These are phyloP conservation scores for Phallusia fumigata DNA, from an alignment of 23 tunicate genomes.

Conservation along the genomic window DNA sequence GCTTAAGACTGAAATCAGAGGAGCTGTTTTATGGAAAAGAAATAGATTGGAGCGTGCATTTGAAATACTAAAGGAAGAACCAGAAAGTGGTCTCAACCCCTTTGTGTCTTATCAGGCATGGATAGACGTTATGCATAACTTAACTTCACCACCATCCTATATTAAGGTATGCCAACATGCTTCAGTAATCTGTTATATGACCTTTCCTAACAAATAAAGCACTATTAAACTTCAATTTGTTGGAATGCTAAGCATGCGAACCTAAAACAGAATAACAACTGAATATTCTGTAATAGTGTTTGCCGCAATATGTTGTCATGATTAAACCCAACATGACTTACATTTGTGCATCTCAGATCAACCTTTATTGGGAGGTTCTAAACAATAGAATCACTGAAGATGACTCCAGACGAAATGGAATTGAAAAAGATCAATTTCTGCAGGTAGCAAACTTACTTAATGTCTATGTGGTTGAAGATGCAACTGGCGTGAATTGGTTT, in stretches of 20 bases:
- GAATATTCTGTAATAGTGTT: too few species aligned
- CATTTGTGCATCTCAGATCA: constrained; percentile 28
- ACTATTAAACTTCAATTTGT: too few species aligned
- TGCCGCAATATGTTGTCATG: too few species aligned
- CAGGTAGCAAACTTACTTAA: constrained; percentile 68
- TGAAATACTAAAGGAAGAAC: constrained; percentile 44
- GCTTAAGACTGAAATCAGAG: constrained; percentile 75
- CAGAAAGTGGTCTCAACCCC: constrained; percentile 3
- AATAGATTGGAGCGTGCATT: constrained; percentile 73
- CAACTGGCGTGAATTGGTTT: constrained; percentile 43
- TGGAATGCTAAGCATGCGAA: too few species aligned
- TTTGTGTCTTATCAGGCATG: constrained; percentile 53
- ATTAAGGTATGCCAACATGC: constrained; percentile 35
- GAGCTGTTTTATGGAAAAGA: constrained; percentile 70
- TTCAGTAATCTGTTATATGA: too few species aligned
- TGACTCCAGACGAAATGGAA: constrained; percentile 8
- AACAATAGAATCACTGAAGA: background rate
- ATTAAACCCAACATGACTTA: too few species aligned
- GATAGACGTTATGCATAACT: constrained; percentile 48
- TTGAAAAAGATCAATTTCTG: constrained; percentile 41
- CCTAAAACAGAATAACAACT: too few species aligned
- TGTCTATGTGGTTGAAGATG: constrained; percentile 59
- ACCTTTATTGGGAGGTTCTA: constrained; percentile 70
- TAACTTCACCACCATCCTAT: constrained; percentile 30
- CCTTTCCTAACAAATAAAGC: too few species aligned